Evolutionary conservation across 2,797 vertebrate genomes (phyloP).

Genomic region (Anabacerthia variegaticeps): DNA sequence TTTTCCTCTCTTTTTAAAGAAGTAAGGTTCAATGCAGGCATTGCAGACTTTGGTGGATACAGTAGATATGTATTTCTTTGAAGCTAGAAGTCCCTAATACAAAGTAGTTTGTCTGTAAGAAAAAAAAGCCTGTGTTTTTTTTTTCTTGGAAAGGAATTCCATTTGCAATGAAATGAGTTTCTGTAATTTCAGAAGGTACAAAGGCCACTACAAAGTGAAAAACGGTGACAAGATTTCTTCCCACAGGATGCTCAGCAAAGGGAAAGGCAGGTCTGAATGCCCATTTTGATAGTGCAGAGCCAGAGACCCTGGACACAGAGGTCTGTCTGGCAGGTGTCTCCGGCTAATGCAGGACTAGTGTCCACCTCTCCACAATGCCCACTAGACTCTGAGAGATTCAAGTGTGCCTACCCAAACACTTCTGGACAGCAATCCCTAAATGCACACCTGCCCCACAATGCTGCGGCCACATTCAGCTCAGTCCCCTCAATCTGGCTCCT

Average conservation of each 20-base stretch:
- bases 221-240: slow-evolving; percentile 73
- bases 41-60: slow-evolving; percentile 93
- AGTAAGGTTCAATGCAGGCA: slow-evolving; percentile 88
- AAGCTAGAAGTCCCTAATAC: slow-evolving; percentile 72
- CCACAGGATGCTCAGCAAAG: slow-evolving; percentile 13
- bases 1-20: slow-evolving; percentile 77
- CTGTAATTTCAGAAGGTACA: slow-evolving; percentile 86
- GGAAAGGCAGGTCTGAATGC: not conserved
- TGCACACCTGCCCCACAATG: fast-evolving
- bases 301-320: not conserved
- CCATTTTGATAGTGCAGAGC: not conserved
- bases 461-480: not conserved
- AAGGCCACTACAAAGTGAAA: slow-evolving; percentile 95
- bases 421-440: not conserved
- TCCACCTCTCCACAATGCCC: not conserved
- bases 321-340: not conserved
- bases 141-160: slow-evolving; percentile 63
- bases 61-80: slow-evolving; percentile 75
- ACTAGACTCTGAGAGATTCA: not conserved
- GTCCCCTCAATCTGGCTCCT: not conserved
- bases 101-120: slow-evolving; percentile 60
- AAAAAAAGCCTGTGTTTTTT: not conserved
- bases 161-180: slow-evolving; percentile 68
- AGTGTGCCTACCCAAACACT: fast-evolving
- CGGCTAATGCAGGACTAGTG: not conserved